Base-by-base conservation (phyloP, 2,797 vertebrate species). In the Arrhamphus sclerolepis region DNA sequence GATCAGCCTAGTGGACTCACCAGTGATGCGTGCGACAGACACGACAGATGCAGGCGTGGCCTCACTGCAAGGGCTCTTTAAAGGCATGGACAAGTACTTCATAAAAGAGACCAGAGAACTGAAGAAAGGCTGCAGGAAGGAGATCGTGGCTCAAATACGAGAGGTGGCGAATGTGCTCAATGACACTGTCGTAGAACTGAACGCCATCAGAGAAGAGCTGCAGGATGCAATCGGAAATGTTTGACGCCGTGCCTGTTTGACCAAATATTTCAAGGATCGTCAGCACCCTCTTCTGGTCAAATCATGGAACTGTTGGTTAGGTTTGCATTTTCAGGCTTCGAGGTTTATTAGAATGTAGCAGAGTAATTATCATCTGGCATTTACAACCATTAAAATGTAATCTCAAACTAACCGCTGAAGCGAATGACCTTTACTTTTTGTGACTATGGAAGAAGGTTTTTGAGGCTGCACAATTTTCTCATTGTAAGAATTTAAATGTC, bases 41-140 rank as follows among this genome's bases (percentile, higher is more conserved):
- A 17, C 90, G 0, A 70, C 83, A 0, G 82, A 89, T 10, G 1
- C 2, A 0, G 72, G 83, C 0, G 7, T 85, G 0, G 21, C 17
- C 0, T 41, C 84, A 0, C 40, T 94, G 16, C 77, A 80, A 0
- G 69, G 78, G 5, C 78, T 93, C 42, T 90, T 89, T 43, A 63
- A 67, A 22, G 90, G 86, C 22, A 89, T 94, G 43, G 92, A 94
- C 66, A 77, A 82, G 59, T 92, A 80, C 82, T 94, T 93, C 41
- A 14, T 69, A 31, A 93, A 91, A 58, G 91, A 93, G 51, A 66
- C 85, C 0, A 60, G 87, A 0, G 91, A 92, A 66, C 75, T 93
- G 60, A 91, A 89, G 83, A 91, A 87, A n/a, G 82, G 84, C 21
- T 86, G 77, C 55, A 90, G 80, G 79, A 91, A 76, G 0, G 89